These are phyloP conservation scores for Eupeodes corollae DNA, from an alignment of 1,140 invertebrate species.

Conservation along the genomic window DNA sequence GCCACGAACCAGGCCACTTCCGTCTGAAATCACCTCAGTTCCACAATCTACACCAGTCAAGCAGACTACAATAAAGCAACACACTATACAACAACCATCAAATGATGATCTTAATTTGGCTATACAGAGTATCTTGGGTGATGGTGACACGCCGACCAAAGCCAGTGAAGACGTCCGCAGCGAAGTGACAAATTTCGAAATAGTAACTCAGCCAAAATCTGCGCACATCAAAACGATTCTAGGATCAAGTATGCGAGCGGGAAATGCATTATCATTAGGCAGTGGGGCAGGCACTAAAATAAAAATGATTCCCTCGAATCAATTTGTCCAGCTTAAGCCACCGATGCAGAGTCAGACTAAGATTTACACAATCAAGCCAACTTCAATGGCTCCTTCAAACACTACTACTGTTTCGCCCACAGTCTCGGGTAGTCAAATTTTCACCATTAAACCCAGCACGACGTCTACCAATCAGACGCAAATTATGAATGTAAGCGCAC, in stretches of 20 bases:
- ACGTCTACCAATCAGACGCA: background rate
- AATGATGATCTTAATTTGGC: constrained; percentile 31
- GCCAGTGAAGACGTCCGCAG: background rate
- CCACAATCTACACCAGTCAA: no score
- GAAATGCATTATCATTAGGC: no score
- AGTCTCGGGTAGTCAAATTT: background rate
- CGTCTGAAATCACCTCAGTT: no score
- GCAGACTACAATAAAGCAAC: background rate
- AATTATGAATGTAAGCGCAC: background rate
- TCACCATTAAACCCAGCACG: background rate
- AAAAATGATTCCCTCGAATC: constrained; percentile 31
- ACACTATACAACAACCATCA: constrained; percentile 1
- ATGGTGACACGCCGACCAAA: constrained; percentile 9
- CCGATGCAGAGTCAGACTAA: constrained; percentile 15
- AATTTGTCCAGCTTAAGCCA: constrained; percentile 30
- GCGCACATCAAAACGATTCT: constrained; percentile 3
- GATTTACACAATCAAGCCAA: constrained; percentile 27
- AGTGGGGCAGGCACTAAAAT: constrained; percentile 15
- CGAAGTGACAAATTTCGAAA: constrained; percentile 7
- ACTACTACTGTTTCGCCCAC: background rate
- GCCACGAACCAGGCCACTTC: no score
- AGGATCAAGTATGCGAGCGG: no score
- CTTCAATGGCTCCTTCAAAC: background rate
- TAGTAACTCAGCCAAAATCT: constrained; percentile 8
- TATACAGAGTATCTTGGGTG: constrained; percentile 30